Percentiles rank a stretch among this genome's conserved stretches.
Evolutionary conservation across 2,888 invertebrate species (phyloP).

Genomic region (Clunio marinus): DNA sequence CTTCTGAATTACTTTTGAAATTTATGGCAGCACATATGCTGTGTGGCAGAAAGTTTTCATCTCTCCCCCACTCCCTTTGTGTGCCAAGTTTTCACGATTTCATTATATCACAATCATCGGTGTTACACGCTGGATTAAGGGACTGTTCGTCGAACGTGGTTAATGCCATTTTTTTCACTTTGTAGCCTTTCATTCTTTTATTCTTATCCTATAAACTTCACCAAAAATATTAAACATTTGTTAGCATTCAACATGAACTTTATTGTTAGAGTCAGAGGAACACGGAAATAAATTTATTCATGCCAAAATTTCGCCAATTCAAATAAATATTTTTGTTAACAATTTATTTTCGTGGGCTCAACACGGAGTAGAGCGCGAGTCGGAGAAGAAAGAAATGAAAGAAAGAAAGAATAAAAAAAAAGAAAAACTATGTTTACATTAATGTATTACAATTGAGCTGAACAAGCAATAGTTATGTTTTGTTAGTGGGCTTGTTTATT

Average conservation of each 20-base stretch:
- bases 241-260: too few species aligned
- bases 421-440: slow-evolving; percentile 12
- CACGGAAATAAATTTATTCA: not conserved
- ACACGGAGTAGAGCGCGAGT: too few species aligned
- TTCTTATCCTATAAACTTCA: not conserved
- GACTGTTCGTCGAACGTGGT: not conserved
- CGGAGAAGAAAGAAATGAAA: too few species aligned
- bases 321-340: not conserved
- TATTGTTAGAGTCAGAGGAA: too few species aligned
- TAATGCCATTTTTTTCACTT: not conserved
- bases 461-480: slow-evolving; percentile 21
- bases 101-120: slow-evolving; percentile 15
- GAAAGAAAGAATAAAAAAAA: not conserved
- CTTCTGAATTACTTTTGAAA: slow-evolving; percentile 33
- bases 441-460: slow-evolving; percentile 9
- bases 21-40: slow-evolving; percentile 21
- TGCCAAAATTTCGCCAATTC: not conserved
- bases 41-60: too few species aligned
- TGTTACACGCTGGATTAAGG: not conserved
- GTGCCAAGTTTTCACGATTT: not conserved
- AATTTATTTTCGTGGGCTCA: not conserved
- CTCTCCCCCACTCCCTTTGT: too few species aligned
- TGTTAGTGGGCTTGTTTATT: not conserved
- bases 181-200: not conserved
- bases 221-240: not conserved